These are phyloP conservation scores for Zingel zingel DNA, from an alignment of 2,113 vertebrate genomes.

Conservation along the genomic window DNA sequence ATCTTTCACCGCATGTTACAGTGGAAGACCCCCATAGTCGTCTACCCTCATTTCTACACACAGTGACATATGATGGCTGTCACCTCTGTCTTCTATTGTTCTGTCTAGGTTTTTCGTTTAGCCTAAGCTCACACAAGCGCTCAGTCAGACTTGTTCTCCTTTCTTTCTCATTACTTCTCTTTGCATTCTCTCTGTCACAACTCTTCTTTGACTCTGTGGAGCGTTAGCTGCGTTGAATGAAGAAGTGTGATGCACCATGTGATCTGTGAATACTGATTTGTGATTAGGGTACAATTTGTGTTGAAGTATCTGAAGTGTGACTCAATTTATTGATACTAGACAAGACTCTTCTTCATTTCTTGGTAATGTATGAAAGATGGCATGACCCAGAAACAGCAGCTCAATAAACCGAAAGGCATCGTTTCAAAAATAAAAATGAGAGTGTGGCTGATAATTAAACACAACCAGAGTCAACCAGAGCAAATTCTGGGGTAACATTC, in stretches of 20 bases:
- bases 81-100: conserved; percentile 26
- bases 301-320: conserved; percentile 5
- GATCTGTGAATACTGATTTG: conserved; percentile 3
- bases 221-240: background rate
- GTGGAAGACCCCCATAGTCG: conserved; percentile 2
- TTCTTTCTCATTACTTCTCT: conserved; percentile 17
- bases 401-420: background rate
- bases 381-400: background rate
- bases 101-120: background rate
- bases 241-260: background rate
- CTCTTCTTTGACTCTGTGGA: background rate
- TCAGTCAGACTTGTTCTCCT: background rate
- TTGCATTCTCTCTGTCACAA: conserved; percentile 1
- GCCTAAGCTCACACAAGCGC: background rate
- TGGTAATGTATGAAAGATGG: background rate
- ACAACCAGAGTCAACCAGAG: background rate
- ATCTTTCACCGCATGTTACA: conserved; percentile 37
- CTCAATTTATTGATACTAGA: background rate
- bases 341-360: background rate
- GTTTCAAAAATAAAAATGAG: background rate
- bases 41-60: conserved; percentile 30
- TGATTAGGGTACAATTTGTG: conserved; percentile 5
- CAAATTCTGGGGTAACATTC: background rate
- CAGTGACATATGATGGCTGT: conserved; percentile 31
- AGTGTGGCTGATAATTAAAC: background rate